Evolutionary conservation across 1,140 invertebrate species (phyloP), one percentile per base, ranked within the genome.

Genomic region (Drosophila serrata): DNA sequence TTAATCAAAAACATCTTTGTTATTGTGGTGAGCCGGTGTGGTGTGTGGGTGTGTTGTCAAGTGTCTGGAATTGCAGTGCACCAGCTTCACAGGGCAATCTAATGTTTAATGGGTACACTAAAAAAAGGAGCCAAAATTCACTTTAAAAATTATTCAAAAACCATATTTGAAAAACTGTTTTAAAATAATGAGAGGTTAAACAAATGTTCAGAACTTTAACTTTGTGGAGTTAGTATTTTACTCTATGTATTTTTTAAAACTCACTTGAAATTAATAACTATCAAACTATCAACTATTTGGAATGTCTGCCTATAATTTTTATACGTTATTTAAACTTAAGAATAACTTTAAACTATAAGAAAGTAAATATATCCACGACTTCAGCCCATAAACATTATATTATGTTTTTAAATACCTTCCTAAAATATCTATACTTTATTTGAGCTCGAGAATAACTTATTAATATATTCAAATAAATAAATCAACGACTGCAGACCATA

Each of bases 61-160:
- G 65, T 72, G 68, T 12, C 65, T 72, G 33, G 27, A 72, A 72
- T 72, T 70, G 64, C 64, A 58, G 5, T 70, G 42, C 40, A 39
- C 2, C 62, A 46, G 17, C n/a, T 31, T 4, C 15, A 22, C 9
- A 24, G 7, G 3, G 17, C 31, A 59, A 40, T 59, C 19, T 19
- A 53, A 53, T 53, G 9, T 17, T 29, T 49, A 46, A 27, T 7
- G 29, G 15, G n/a, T n/a, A 15, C 27, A 57, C 58, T 51, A 12
- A 22, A 19, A 29, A 2, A 22, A 19, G 13, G 1, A 37, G 1
- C 1, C 5, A 37, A 24, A 6, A 33, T 4, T 12, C 9, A 33
- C 11, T 13, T 22, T 1, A 7, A 13, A 45, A 40, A 9, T 33
- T 4, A 33, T 33, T 11, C 31, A 9, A 33, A 3, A 11, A 33